Percentiles rank a stretch among this genome's conserved stretches.
Conservation (phyloP, 1,140 invertebrate species). For the Apis laboriosa region DNA sequence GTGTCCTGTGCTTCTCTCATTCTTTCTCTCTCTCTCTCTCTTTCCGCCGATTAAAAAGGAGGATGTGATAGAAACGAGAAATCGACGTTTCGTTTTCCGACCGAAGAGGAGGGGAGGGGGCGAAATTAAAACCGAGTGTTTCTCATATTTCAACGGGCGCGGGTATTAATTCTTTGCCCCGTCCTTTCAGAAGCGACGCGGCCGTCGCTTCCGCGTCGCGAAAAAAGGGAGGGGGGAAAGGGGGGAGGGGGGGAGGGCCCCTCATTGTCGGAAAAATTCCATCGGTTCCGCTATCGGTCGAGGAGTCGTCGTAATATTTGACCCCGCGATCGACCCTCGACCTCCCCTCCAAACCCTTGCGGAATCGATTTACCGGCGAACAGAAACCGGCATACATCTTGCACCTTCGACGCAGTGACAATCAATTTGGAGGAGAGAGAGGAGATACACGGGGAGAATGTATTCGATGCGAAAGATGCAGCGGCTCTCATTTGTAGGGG, state of each 20-base stretch:
- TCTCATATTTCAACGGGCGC: conserved; percentile 26
- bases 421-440: conserved; percentile 45
- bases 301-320: conserved; percentile 25
- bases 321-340: conserved; percentile 10
- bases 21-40: background rate
- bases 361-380: conserved; percentile 33
- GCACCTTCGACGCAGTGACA: conserved; percentile 57
- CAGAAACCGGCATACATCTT: conserved; percentile 53
- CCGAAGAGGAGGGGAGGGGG: background rate
- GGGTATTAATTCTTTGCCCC: conserved; percentile 33
- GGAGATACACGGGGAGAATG: background rate
- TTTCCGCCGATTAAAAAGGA: background rate
- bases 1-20: too few species aligned
- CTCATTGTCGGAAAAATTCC: background rate
- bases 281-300: background rate
- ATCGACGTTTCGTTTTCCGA: conserved; percentile 38
- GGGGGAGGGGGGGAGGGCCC: background rate
- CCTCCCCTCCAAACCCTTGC: background rate
- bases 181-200: background rate
- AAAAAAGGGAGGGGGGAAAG: background rate
- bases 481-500: conserved; percentile 32
- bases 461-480: conserved; percentile 12
- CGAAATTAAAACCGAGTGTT: conserved; percentile 39
- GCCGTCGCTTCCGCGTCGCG: conserved; percentile 1
- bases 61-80: background rate